Evolutionary conservation across 2,888 invertebrate species (phyloP), one percentile per base, ranked within the genome.

Genomic region (Palloptera scutellata): DNA sequence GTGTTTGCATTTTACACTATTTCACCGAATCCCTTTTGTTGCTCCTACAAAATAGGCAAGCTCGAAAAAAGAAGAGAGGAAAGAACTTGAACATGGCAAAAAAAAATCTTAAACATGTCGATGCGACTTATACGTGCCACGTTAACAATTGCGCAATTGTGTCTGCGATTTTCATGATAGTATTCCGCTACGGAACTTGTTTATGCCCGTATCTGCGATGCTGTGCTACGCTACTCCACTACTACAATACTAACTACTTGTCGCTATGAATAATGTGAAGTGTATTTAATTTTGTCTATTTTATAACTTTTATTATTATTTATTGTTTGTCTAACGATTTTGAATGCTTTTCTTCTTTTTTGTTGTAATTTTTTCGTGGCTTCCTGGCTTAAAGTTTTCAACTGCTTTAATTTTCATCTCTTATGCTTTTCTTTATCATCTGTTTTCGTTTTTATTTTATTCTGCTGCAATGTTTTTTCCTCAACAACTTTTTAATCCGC

Each of bases 401-500:
- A 58, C 15, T 58, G 51, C 63, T 45, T 40, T n/a, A 45, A 57
- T 57, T 45, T 41, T n/a, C 17, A 64, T 55, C 12, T 13, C 20
- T 17, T 15, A 43, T 15, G 10, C 17, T 19, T 58, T 59, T 52
- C 45, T 30, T 51, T 15, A 17, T 54, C 13, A 15, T 54, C 55
- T 54, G 54, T 20, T 55, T 53, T 45, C 5, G 48, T 61, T 43
- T 15, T 41, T 41, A 15, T n/a, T 53, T 61, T 40, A 15, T 54
- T 54, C 9, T 48, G 40, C 57, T 57, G 55, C 10, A 64, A n/a
- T 41, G 48, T 57, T 55, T 52, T 42, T 15, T 19, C 58, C 59
- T 65, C 52, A 17, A 15, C n/a, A 57, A 30, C 41, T 57, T 30
- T 58, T 61, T 57, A 45, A 62, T 79, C 74, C 77, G 75, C 77